Evolutionary conservation across 2,113 vertebrate species (phyloP).

Genomic region (Chiloscyllium plagiosum): DNA sequence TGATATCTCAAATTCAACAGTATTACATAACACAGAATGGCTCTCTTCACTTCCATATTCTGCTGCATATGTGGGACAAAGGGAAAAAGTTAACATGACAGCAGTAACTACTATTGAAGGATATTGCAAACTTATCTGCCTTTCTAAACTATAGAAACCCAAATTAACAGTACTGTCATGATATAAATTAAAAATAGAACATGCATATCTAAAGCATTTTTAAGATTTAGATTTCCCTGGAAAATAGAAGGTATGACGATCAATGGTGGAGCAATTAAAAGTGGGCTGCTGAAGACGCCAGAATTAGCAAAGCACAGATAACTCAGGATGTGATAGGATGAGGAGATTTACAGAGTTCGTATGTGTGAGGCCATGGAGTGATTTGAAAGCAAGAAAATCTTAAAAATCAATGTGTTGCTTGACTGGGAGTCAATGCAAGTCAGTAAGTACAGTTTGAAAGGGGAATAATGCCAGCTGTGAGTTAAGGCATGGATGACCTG

Average conservation of each 20-base stretch:
- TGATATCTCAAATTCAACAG: not conserved
- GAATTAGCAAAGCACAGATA: not conserved
- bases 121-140: not conserved
- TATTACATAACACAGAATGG: not conserved
- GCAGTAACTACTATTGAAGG: not conserved
- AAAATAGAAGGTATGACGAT: not conserved
- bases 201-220: not conserved
- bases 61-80: not conserved
- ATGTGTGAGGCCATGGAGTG: not conserved
- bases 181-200: not conserved
- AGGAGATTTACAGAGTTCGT: not conserved
- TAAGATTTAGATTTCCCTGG: not conserved
- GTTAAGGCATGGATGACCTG: not conserved
- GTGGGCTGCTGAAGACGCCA: not conserved
- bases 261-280: not conserved
- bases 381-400: not conserved
- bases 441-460: not conserved
- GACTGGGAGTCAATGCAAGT: not conserved
- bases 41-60: not conserved
- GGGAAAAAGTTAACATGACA: not conserved
- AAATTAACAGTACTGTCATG: not conserved
- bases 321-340: not conserved
- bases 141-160: not conserved
- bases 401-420: not conserved
- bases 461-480: not conserved